Base-by-base conservation (phyloP, 2,113 vertebrate species). In the Corvus cornix region DNA sequence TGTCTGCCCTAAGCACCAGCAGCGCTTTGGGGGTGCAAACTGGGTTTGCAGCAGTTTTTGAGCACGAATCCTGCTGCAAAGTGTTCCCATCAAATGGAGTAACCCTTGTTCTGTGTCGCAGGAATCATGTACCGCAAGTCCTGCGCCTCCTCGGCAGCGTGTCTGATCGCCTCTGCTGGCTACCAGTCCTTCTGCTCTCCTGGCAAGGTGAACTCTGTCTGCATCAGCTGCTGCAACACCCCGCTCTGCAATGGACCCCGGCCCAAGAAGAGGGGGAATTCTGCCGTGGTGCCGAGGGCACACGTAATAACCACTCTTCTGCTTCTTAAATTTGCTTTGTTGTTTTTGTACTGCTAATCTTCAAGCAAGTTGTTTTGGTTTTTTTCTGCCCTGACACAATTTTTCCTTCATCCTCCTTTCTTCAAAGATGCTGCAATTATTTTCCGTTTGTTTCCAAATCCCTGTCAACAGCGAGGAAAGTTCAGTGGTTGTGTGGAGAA, bases 171-270 rank as follows among this genome's bases (percentile, higher is more conserved):
- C 94, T 99, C 99, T 0, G 99, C 99, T 0, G 99, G 99, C 33
- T 99, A 99, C 98, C 99, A 99, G 97, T 99, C 99, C 98, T 99
- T 99, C 96, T 99, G 99, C 92, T 99, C 99, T 8, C 98, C 98
- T 0, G 99, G 99, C 88, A 98, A 98, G 97, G 97, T 99, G 91
- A 99, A 99, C 98, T 99, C 99, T 0, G 99, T 99, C 41, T 99
- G 99, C 91, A 99, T 99, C 98, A 99, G 98, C 97, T 99, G 99
- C 98, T 99, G 99, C 96, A 99, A 99, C 98, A 99, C 99, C 1
- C 98, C 99, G 0, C 99, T 99, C 88, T 99, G 99, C 98, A 99
- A 99, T 0, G 99, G 99, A 63, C 99, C 99, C 23, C 97, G 98
- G 56, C 98, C 98, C 41, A 99, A 98, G 98, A 99, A 98, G 97